A percentile compares a stretch with the other conserved stretches of the same genome.
Conservation (phyloP, 2,113 vertebrate species). For the Microcebus griseorufus region DNA sequence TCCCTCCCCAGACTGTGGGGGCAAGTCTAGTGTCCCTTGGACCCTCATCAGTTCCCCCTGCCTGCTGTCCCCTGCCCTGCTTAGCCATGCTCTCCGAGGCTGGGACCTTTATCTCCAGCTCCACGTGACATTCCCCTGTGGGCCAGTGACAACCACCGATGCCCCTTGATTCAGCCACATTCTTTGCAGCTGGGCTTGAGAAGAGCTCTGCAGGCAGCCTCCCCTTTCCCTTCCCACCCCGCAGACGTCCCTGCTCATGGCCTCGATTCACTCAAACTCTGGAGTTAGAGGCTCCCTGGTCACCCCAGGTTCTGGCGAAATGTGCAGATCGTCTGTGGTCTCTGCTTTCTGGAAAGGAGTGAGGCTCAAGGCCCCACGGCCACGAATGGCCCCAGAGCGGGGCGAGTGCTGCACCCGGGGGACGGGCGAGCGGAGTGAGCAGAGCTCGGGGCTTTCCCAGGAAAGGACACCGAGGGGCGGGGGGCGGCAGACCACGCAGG, state of each 20-base stretch:
- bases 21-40: neutral
- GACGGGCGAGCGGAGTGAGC: too few species aligned
- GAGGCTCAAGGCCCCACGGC: neutral
- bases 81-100: neutral
- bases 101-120: neutral
- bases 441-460: neutral
- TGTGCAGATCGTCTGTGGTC: fast-evolving
- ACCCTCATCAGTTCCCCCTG: neutral
- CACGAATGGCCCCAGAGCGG: neutral
- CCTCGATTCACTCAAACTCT: fast-evolving
- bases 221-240: neutral
- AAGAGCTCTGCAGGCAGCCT: neutral
- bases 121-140: neutral
- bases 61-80: fast-evolving
- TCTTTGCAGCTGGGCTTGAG: neutral
- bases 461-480: neutral
- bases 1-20: neutral
- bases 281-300: neutral
- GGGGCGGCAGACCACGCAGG: neutral
- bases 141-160: neutral
- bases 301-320: neutral
- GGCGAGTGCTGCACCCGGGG: neutral
- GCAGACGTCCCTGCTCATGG: fast-evolving
- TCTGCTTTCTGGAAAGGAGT: neutral
- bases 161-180: neutral